Percentiles rank a stretch among this genome's conserved stretches.
Conservation (phyloP, 2,888 invertebrate genomes). For the Philopedon plagiatum region DNA sequence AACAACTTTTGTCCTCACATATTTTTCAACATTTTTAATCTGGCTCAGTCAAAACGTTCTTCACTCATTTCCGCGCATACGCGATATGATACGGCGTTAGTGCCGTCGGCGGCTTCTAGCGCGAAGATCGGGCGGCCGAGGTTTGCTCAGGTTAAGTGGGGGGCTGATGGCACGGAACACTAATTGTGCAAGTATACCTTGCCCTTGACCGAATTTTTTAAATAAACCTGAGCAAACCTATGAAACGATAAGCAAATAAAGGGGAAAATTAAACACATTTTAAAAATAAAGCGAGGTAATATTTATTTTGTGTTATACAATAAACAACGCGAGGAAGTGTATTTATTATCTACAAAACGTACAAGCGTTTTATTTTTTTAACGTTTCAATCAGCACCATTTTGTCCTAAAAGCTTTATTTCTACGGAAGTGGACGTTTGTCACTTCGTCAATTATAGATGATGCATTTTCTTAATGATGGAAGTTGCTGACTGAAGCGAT, state of each 20-base stretch:
- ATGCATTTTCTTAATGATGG: constrained; percentile 26
- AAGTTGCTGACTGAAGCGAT: constrained; percentile 33
- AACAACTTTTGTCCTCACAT: too few relatives aligned
- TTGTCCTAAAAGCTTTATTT: neutral
- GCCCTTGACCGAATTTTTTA: too few relatives aligned
- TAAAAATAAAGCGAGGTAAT: constrained; percentile 50
- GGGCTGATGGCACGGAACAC: too few relatives aligned
- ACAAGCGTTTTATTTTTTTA: constrained; percentile 21
- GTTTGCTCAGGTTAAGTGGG: too few relatives aligned
- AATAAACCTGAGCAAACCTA: too few relatives aligned
- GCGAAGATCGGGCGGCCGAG: too few relatives aligned
- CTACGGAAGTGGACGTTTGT: constrained; percentile 18
- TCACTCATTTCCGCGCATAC: too few relatives aligned
- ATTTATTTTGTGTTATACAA: constrained; percentile 44
- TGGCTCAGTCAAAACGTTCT: too few relatives aligned
- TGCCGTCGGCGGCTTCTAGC: too few relatives aligned
- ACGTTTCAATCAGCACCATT: constrained; percentile 18
- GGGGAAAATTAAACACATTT: constrained; percentile 25
- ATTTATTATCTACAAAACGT: constrained; percentile 36
- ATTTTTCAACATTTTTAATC: too few relatives aligned
- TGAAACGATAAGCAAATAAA: neutral
- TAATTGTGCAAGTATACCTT: too few relatives aligned
- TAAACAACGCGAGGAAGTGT: constrained; percentile 38
- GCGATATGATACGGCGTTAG: too few relatives aligned
- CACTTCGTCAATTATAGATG: constrained; percentile 10